phyloP scores from a whole-genome alignment of 2,113 vertebrate species.

The Phasianus colchicus region DNA sequence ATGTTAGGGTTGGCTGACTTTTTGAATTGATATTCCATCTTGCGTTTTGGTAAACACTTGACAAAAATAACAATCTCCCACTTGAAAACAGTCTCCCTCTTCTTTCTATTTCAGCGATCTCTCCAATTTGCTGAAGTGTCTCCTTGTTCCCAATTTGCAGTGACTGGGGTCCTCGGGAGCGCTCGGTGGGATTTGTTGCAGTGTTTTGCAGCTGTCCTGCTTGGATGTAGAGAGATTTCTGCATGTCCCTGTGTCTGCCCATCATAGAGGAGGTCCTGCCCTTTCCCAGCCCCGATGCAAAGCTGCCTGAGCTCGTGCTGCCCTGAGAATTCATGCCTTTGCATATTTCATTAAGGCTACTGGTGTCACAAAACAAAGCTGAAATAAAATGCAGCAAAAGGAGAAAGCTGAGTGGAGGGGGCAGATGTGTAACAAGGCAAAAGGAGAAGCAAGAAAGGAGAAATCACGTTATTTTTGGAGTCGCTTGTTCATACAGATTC shows the following conservation, averaged over 20 bases:
- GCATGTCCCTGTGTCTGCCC: rapidly evolving
- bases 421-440: neutral
- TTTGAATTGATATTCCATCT: constrained; percentile 2
- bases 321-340: neutral
- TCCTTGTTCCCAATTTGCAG: neutral
- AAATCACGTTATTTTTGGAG: too few species aligned
- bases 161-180: neutral
- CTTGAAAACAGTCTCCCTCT: neutral
- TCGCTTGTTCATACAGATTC: neutral
- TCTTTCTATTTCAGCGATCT: neutral
- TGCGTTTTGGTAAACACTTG: constrained; percentile 23
- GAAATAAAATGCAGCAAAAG: neutral
- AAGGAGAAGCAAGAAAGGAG: too few species aligned
- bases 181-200: neutral
- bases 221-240: too few species aligned
- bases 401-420: too few species aligned
- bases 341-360: neutral
- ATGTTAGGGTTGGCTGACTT: neutral
- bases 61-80: neutral
- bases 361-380: neutral
- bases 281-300: neutral
- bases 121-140: neutral
- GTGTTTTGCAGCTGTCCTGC: neutral
- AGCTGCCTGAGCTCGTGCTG: neutral
- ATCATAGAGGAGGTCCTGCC: neutral